These are phyloP conservation scores for Byasa hedistus DNA, from an alignment of 2,888 invertebrate species.

Conservation along the genomic window DNA sequence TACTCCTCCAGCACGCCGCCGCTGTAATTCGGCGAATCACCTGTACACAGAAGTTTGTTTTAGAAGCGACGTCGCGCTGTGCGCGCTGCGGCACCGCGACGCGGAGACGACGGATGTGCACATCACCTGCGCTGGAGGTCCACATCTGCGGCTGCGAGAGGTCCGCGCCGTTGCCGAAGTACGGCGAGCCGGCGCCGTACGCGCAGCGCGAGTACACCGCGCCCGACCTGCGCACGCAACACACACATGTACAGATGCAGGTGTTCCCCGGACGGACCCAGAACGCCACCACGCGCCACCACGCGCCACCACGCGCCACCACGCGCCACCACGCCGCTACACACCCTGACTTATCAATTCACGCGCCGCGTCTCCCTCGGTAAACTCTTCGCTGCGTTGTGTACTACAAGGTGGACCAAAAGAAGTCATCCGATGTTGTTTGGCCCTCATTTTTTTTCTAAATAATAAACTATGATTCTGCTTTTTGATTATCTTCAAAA, in stretches of 20 bases:
- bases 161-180: constrained; percentile 55
- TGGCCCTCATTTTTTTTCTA: too few species aligned
- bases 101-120: background rate
- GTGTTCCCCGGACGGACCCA: too few species aligned
- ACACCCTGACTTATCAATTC: too few species aligned
- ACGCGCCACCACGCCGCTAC: too few species aligned
- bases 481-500: too few species aligned
- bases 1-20: constrained; percentile 41
- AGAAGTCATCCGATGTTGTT: too few species aligned
- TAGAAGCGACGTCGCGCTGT: background rate
- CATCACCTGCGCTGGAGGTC: constrained; percentile 56
- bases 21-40: constrained; percentile 61
- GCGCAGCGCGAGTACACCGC: constrained; percentile 58
- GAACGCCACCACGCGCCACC: too few species aligned
- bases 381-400: too few species aligned
- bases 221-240: constrained; percentile 33
- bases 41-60: constrained; percentile 37
- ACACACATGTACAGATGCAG: background rate
- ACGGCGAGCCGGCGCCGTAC: constrained; percentile 57
- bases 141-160: constrained; percentile 59
- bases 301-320: too few species aligned
- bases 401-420: too few species aligned
- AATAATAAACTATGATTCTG: too few species aligned
- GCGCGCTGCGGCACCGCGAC: background rate
- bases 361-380: too few species aligned